Evolutionary conservation across 2,797 vertebrate genomes (phyloP).

Genomic region (Pogonophryne albipinna): DNA sequence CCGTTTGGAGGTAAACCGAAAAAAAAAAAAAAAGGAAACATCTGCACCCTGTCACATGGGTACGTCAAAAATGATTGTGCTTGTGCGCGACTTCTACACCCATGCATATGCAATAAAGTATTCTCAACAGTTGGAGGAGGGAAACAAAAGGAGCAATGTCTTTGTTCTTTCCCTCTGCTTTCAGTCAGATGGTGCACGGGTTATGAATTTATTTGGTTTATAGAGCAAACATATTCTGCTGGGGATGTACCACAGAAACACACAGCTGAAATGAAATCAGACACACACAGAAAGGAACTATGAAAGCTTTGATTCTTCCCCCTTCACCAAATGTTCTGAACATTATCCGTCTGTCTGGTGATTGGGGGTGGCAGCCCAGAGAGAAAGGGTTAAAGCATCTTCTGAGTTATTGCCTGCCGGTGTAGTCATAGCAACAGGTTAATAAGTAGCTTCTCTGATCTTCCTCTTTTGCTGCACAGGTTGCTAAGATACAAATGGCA

Average conservation of each 20-base stretch:
- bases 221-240: slow-evolving; percentile 43
- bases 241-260: slow-evolving; percentile 14
- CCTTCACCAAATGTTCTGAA: slow-evolving; percentile 61
- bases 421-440: slow-evolving; percentile 90
- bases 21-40: slow-evolving; percentile 66
- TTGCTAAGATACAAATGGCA: slow-evolving; percentile 87
- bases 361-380: slow-evolving; percentile 59
- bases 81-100: slow-evolving; percentile 47
- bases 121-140: slow-evolving; percentile 27
- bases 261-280: slow-evolving; percentile 36
- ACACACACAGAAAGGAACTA: slow-evolving; percentile 39
- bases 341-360: slow-evolving; percentile 70
- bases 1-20: slow-evolving; percentile 51
- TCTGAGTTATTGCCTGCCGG: slow-evolving; percentile 82
- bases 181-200: slow-evolving; percentile 41
- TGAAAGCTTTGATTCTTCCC: slow-evolving; percentile 64
- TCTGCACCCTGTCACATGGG: slow-evolving; percentile 65
- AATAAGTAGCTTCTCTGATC: slow-evolving; percentile 87
- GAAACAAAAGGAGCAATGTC: slow-evolving; percentile 48
- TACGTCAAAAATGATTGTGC: slow-evolving; percentile 65
- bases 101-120: slow-evolving; percentile 53
- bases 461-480: slow-evolving; percentile 80
- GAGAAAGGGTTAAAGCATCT: slow-evolving; percentile 82
- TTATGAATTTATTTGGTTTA: slow-evolving; percentile 62
- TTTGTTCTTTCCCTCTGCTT: slow-evolving; percentile 57